Conservation (phyloP, 1,140 invertebrate genomes). For the Sarcophaga bullata region DNA sequence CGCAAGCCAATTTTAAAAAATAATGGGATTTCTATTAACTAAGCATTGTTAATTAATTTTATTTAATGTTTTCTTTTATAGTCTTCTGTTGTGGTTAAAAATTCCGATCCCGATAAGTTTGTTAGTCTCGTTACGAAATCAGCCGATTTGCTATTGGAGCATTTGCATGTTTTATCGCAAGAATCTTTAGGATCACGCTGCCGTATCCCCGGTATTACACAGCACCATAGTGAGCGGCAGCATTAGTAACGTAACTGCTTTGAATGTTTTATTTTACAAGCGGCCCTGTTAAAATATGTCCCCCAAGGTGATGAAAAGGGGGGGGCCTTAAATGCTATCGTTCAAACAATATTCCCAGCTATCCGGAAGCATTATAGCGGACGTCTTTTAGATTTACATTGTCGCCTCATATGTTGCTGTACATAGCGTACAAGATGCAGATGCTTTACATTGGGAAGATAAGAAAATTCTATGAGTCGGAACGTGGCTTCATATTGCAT, state of each 20-base stretch:
- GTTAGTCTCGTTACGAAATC: slow-evolving; percentile 75
- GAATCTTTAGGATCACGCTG: slow-evolving; percentile 84
- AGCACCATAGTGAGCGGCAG: slow-evolving; percentile 81
- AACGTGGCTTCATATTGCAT: slow-evolving; percentile 79
- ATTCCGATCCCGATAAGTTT: slow-evolving; percentile 78
- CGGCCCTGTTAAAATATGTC: slow-evolving; percentile 59
- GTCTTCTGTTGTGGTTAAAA: slow-evolving; percentile 71
- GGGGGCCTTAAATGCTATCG: slow-evolving; percentile 65
- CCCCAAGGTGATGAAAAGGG: slow-evolving; percentile 63
- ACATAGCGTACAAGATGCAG: slow-evolving; percentile 82
- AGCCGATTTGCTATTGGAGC: slow-evolving; percentile 75
- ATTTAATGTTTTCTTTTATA: slow-evolving; percentile 26
- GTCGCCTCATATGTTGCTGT: slow-evolving; percentile 77
- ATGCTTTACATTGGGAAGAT: slow-evolving; percentile 76
- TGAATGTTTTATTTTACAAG: slow-evolving; percentile 75
- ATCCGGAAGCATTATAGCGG: slow-evolving; percentile 82
- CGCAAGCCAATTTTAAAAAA: background rate
- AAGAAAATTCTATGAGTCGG: slow-evolving; percentile 73
- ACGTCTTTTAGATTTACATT: slow-evolving; percentile 80
- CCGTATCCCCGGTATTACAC: slow-evolving; percentile 80
- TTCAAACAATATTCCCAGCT: slow-evolving; percentile 82
- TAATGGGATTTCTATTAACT: background rate
- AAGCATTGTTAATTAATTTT: background rate
- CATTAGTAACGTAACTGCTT: slow-evolving; percentile 78
- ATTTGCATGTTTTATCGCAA: slow-evolving; percentile 80